A percentile compares a stretch with the other conserved stretches of the same genome.
Conservation (phyloP, 2,113 vertebrate genomes). For the Hylia prasina region DNA sequence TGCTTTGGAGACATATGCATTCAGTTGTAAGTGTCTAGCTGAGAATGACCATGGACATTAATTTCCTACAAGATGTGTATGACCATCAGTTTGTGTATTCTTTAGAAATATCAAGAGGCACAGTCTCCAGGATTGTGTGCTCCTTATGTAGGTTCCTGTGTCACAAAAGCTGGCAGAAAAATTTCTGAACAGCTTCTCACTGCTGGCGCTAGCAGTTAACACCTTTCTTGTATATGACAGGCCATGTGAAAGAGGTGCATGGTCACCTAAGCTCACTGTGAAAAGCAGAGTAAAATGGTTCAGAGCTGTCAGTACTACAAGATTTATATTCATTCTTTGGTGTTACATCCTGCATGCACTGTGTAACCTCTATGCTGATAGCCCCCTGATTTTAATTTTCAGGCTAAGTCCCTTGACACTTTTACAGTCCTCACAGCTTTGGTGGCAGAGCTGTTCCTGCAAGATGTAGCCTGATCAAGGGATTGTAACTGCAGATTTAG, state of each 20-base stretch:
- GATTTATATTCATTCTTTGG: background rate
- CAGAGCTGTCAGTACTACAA: background rate
- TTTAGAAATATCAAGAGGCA: background rate
- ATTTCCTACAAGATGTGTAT: background rate
- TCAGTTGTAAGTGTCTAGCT: background rate
- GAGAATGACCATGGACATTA: background rate
- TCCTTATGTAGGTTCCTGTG: background rate
- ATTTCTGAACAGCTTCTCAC: background rate
- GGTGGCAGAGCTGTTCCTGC: background rate
- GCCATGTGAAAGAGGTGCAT: background rate
- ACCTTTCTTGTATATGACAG: background rate
- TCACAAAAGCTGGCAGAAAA: background rate
- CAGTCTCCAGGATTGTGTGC: background rate
- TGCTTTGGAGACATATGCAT: background rate
- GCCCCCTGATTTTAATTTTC: background rate
- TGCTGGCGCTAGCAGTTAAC: constrained; percentile 16
- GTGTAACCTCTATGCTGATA: background rate
- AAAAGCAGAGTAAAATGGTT: background rate
- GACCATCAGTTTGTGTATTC: background rate
- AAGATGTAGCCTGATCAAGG: background rate
- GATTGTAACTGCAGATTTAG: background rate
- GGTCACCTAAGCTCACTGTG: background rate
- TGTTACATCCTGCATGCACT: fast-evolving
- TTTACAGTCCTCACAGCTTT: background rate
- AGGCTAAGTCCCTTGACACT: background rate